Evolutionary conservation across 2,888 invertebrate genomes (phyloP).

Genomic region (Drosophila putrida): DNA sequence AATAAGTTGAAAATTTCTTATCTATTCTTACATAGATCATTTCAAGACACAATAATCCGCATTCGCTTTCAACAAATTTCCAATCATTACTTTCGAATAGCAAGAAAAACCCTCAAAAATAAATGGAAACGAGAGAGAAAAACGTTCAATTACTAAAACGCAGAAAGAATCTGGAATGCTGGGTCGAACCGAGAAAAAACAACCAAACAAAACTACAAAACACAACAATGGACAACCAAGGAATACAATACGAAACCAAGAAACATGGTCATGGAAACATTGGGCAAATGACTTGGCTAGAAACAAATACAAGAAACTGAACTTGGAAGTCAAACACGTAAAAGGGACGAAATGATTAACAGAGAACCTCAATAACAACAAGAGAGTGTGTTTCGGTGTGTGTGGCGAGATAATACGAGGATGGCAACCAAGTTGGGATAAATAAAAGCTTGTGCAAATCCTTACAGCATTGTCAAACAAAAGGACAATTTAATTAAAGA

Average conservation of each 20-base stretch:
- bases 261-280: constrained; percentile 41
- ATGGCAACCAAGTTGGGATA: constrained; percentile 14
- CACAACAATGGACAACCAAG: constrained; percentile 39
- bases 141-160: constrained; percentile 56
- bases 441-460: constrained; percentile 20
- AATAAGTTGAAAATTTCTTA: constrained; percentile 8
- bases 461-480: constrained; percentile 14
- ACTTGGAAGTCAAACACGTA: constrained; percentile 46
- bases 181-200: constrained; percentile 21
- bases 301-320: constrained; percentile 42
- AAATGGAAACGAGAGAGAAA: constrained; percentile 3
- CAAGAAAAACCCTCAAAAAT: constrained; percentile 1
- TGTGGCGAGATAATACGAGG: constrained; percentile 26
- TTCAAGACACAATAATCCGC: constrained; percentile 9
- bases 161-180: constrained; percentile 29
- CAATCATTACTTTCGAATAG: constrained; percentile 42
- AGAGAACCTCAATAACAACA: constrained; percentile 30
- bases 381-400: not conserved
- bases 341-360: constrained; percentile 50
- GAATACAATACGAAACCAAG: constrained; percentile 43
- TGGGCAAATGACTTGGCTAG: constrained; percentile 52
- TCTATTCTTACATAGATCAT: not conserved
- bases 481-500: constrained; percentile 20
- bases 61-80: constrained; percentile 21
- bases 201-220: constrained; percentile 21